phyloP scores from a whole-genome alignment of 2,888 invertebrate genomes.

The Orthosia cruda region DNA sequence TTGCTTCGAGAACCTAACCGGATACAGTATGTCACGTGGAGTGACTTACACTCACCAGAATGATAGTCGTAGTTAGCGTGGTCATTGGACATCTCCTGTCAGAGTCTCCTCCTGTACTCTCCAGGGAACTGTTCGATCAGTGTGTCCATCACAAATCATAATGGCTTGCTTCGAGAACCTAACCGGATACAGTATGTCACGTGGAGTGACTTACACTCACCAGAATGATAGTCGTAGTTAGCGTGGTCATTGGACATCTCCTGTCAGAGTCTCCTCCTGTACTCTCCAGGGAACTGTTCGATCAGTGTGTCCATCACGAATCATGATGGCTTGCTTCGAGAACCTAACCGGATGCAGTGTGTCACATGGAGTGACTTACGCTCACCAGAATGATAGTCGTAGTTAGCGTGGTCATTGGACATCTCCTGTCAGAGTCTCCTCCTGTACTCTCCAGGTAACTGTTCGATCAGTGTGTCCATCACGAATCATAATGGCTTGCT shows the following conservation, averaged over 20 bases:
- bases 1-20: slow-evolving; percentile 92
- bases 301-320: slow-evolving; percentile 98
- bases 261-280: slow-evolving; percentile 92
- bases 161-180: slow-evolving; percentile 94
- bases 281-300: slow-evolving; percentile 95
- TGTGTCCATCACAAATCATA: slow-evolving; percentile 98
- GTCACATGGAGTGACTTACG: background rate
- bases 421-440: slow-evolving; percentile 91
- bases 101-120: slow-evolving; percentile 93
- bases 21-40: too few species aligned
- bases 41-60: slow-evolving; percentile 77
- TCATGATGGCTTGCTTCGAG: slow-evolving; percentile 95
- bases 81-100: slow-evolving; percentile 90
- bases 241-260: slow-evolving; percentile 89
- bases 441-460: slow-evolving; percentile 95
- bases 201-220: slow-evolving; percentile 64
- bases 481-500: too few species aligned
- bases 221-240: slow-evolving; percentile 89
- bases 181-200: too few species aligned
- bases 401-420: slow-evolving; percentile 88
- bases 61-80: slow-evolving; percentile 89
- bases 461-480: slow-evolving; percentile 97
- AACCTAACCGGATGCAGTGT: slow-evolving; percentile 74
- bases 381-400: slow-evolving; percentile 88
- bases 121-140: slow-evolving; percentile 96